Evolutionary conservation across 2,113 vertebrate species (phyloP), one percentile per base, ranked within the genome.

Genomic region (Sialia sialis): DNA sequence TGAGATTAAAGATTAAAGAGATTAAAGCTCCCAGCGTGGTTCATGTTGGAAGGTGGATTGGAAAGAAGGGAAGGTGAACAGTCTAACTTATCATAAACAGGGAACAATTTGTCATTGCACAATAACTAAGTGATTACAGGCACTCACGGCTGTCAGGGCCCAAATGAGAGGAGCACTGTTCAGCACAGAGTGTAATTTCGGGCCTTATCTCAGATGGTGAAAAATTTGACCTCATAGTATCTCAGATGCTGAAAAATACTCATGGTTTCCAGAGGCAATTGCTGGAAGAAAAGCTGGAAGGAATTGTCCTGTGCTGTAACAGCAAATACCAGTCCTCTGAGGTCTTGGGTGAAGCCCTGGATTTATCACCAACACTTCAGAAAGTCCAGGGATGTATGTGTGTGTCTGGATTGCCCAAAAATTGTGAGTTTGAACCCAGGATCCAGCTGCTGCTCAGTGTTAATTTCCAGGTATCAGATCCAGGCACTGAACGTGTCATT

Each of bases 171-270:
- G 44, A 95, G 67, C 20, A 4, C 6, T 13, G 21, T 70, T 83
- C 70, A 70, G 23, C 85, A 26, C 58, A 34, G 43, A 2, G 3
- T 52, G 67, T 86, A 16, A 89, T 90, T 80, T 69, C 54, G 77
- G 56, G 19, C 4, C 62, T 90, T 79, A 69, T 66, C 81, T 91
- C 64, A 49, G 39, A 59, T 36, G n/a, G 23, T 80, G 49, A 79
- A 91, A 76, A 91, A 86, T 36, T 16, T 76, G 63, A 54, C 39
- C 8, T 6, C 8, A 0, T 76, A 19, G 5, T 74, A 36, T 20
- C 62, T 91, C 73, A 21, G 48, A 41, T 67, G 39, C 72, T 80
- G 63, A 87, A 85, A 84, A 90, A 54, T 30, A 19, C 54, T 72
- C 7, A 0, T 22, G 51, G 23, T 59, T 90, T 90, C 68, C 64